Percentiles rank a stretch among this genome's conserved stretches.
These are phyloP conservation scores for Macrophya alboannulata DNA, from an alignment of 2,888 invertebrate species.

Conservation along the genomic window DNA sequence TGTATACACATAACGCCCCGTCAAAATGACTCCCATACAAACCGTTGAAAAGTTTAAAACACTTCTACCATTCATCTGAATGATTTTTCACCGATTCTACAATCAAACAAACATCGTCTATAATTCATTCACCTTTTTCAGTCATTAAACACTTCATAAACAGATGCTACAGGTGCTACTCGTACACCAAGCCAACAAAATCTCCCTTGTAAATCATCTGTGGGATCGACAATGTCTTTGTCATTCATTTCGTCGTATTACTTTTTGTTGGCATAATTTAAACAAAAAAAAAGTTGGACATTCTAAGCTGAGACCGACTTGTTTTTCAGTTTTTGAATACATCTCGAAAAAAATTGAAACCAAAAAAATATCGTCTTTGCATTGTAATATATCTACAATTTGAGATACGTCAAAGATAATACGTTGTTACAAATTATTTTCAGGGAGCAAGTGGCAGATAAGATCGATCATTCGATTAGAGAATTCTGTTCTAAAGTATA, in stretches of 20 bases:
- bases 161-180: constrained; percentile 15
- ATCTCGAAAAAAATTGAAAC: neutral
- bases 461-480: constrained; percentile 1
- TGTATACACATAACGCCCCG: constrained; percentile 1
- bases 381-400: neutral
- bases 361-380: neutral
- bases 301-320: constrained; percentile 12
- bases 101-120: neutral
- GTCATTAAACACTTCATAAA: neutral
- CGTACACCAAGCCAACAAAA: neutral
- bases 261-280: too few species aligned
- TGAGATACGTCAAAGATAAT: neutral
- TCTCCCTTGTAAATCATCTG: neutral
- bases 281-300: constrained; percentile 17
- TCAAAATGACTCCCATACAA: neutral
- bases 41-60: neutral
- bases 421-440: neutral
- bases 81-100: neutral
- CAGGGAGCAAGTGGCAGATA: constrained; percentile 22
- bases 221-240: neutral
- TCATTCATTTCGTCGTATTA: neutral
- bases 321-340: neutral
- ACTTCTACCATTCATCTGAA: neutral
- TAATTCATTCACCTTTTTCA: neutral
- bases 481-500: constrained; percentile 57